Conservation (phyloP, 2,888 invertebrate genomes). For the Drosophila falleni region DNA sequence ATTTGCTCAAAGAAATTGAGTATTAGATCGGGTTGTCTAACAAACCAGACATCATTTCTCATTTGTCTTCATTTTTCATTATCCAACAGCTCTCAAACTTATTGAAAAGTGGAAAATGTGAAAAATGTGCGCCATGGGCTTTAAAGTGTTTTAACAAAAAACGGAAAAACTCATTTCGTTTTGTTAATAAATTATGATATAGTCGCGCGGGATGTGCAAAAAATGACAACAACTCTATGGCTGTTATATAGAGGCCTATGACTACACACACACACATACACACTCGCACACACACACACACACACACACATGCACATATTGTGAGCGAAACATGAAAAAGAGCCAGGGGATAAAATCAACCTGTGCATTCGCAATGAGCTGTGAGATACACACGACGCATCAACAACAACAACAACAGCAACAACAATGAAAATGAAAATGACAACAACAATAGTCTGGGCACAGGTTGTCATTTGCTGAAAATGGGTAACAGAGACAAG, state of each 20-base stretch:
- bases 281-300: conserved; percentile 11
- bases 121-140: conserved; percentile 70
- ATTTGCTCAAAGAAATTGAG: neutral
- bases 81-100: conserved; percentile 28
- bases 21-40: conserved; percentile 2
- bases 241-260: conserved; percentile 51
- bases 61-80: conserved; percentile 27
- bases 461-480: conserved; percentile 64
- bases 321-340: conserved; percentile 65
- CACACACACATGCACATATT: conserved; percentile 6
- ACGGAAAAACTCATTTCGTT: conserved; percentile 70
- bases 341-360: conserved; percentile 78
- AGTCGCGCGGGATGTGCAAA: conserved; percentile 65
- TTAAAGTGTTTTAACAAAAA: conserved; percentile 40
- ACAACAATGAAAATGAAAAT: conserved; percentile 4
- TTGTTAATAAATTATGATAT: conserved; percentile 82
- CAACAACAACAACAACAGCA: conserved; percentile 29
- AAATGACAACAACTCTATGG: conserved; percentile 34
- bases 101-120: conserved; percentile 71
- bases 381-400: conserved; percentile 63
- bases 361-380: conserved; percentile 81
- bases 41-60: conserved; percentile 9
- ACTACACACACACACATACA: conserved; percentile 14
- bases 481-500: conserved; percentile 51
- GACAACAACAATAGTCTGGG: conserved; percentile 30